Evolutionary conservation across 1,140 invertebrate genomes (phyloP), one percentile per base, ranked within the genome.

Genomic region (Antheraea mylitta): DNA sequence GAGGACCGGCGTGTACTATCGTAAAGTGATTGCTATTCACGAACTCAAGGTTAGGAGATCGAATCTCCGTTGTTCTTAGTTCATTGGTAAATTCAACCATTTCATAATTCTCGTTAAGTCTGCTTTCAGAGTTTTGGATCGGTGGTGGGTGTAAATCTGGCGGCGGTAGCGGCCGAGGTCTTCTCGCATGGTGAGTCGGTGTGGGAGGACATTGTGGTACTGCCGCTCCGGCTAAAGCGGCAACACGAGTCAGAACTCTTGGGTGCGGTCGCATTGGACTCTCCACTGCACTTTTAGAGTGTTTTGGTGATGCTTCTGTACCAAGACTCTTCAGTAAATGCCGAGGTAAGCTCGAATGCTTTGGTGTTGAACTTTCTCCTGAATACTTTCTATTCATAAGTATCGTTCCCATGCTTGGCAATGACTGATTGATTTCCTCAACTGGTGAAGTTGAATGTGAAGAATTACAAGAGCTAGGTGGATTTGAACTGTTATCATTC

Each of bases 141-240:
- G 88, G 90, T 19, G 91, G 91, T 9, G 91, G 92, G 71, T 93
- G 93, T 30, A 94, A 79, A 66, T 94, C 93, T 0, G 89, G 77
- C 0, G 91, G 87, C 5, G 91, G 90, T 37, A 88, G 58, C 0
- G 92, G 92, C 66, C 94, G 90, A 48, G 94, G 93, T 53, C 94
- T 93, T 59, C 95, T 93, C 9, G 96, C 96, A 79, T 96, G 96
- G 88, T 97, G 96, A 0, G 96, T 97, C 0, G 96, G 96, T 0
- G 96, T 97, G 0, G 96, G 96, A 8, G 96, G 96, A 82, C 96
- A 97, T 72, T 91, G 90, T 0, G 86, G 87, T 9, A 83, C 75
- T 5, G 80, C 79, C 4, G 85, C 58, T 0, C 83, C 89, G 67
- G 72, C 88, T 70, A 79, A 81, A 68, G 77, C 94, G 60, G 83